phyloP scores from a whole-genome alignment of 2,888 invertebrate genomes.

The Habrosyne pyritoides region DNA sequence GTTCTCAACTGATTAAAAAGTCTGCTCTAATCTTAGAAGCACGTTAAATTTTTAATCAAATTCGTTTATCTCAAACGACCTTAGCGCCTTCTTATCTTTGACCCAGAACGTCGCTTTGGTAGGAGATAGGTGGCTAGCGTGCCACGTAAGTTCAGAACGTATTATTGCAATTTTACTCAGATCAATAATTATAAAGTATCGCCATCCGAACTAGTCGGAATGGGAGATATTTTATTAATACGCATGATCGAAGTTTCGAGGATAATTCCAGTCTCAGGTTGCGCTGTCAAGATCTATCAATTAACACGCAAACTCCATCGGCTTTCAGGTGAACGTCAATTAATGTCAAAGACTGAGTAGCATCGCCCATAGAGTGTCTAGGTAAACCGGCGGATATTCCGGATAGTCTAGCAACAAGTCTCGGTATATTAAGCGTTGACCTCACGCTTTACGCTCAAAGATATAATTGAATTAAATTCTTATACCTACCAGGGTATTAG shows the following conservation, averaged over 20 bases:
- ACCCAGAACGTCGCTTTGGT: slow-evolving; percentile 25
- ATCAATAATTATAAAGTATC: not conserved
- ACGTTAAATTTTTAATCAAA: slow-evolving; percentile 66
- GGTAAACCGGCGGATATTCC: slow-evolving; percentile 36
- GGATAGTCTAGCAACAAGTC: slow-evolving; percentile 37
- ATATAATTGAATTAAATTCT: not conserved
- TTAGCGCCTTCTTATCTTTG: slow-evolving; percentile 42
- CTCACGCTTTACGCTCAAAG: not conserved
- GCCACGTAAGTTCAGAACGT: slow-evolving; percentile 1
- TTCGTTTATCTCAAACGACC: slow-evolving; percentile 53
- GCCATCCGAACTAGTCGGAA: not conserved
- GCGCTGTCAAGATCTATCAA: slow-evolving; percentile 70
- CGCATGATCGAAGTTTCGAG: slow-evolving; percentile 27
- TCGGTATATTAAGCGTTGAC: not conserved
- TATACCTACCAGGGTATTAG: not conserved
- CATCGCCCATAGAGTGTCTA: slow-evolving; percentile 40
- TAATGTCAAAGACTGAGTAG: slow-evolving; percentile 60
- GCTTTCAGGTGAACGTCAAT: slow-evolving; percentile 73
- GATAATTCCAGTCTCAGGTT: slow-evolving; percentile 40
- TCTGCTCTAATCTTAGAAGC: slow-evolving; percentile 61
- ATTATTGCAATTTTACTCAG: slow-evolving; percentile 3
- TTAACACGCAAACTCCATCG: slow-evolving; percentile 69
- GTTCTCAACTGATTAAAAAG: slow-evolving; percentile 80
- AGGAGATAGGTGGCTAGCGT: slow-evolving; percentile 12
- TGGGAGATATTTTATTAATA: slow-evolving; percentile 10